Evolutionary conservation across 2,797 vertebrate species (phyloP), one percentile per base, ranked within the genome.

Genomic region (Xiphophorus birchmanni): DNA sequence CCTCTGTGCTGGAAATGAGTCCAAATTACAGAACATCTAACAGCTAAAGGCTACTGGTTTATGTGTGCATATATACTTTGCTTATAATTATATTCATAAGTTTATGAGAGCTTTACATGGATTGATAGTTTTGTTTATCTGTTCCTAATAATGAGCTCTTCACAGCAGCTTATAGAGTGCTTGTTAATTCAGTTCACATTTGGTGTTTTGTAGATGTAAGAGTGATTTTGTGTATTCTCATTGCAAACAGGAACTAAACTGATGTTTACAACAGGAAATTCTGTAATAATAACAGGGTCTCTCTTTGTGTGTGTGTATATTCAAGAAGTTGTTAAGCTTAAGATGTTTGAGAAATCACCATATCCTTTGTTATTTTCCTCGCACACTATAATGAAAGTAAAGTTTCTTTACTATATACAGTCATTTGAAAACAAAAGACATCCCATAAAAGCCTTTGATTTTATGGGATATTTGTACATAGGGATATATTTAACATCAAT

Each of bases 1-100:
- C 42, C 56, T 81, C 77, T 67, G 75, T 52, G 47, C 60, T 72
- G 69, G 69, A 79, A 78, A 85, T 65, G 13, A 63, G 67, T 73
- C 18, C 40, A 45, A 63, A 47, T 54, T 69, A 69, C 60, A 78
- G 69, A 84, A 84, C 80, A 50, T 29, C 15, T 32, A 48, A 50
- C 9, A 48, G 23, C 21, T 47, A n/a, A 44, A 47, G 69, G 69
- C 69, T 72, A 72, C 69, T 72, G 69, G 42, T 72, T 60, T 32
- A 58, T 69, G 45, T 9, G 37, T 45, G 47, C 48, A 12, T 74
- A 50, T 74, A 35, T 52, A 54, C 73, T 74, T 26, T 37, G 29
- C 8, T 44, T 11, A 35, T 26, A 18, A 67, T 12, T 47, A n/a
- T 69, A 32, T 77, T 35, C 75, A 75, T 37, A 69, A 54, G 73